phyloP scores from a whole-genome alignment of 2,888 invertebrate genomes.

The Hydriomena furcata region DNA sequence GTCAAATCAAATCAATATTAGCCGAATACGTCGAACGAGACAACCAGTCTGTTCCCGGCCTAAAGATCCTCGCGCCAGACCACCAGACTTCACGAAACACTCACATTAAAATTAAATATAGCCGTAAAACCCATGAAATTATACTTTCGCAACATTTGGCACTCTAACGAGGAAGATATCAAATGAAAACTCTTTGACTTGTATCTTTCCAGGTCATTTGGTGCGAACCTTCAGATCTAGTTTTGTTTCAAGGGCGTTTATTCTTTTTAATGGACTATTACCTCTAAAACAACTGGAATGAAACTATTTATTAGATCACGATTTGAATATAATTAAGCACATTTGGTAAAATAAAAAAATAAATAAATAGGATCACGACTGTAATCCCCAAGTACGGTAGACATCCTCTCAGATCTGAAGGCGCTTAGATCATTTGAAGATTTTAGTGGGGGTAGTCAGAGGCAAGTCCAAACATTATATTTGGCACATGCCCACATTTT shows the following conservation, averaged over 20 bases:
- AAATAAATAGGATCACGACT: no score
- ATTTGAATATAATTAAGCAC: no score
- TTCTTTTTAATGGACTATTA: slow-evolving; percentile 3
- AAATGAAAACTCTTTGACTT: slow-evolving; percentile 13
- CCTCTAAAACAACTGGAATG: background rate
- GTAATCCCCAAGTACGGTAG: no score
- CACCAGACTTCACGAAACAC: slow-evolving; percentile 39
- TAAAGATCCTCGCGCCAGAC: slow-evolving; percentile 35
- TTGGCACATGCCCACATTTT: no score
- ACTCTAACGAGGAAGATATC: slow-evolving; percentile 31
- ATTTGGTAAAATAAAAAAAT: no score
- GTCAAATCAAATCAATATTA: no score
- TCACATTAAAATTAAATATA: slow-evolving; percentile 36
- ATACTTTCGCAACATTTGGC: slow-evolving; percentile 36
- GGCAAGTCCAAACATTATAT: no score
- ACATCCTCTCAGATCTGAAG: no score
- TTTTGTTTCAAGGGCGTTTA: slow-evolving; percentile 9
- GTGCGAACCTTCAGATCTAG: slow-evolving; percentile 9
- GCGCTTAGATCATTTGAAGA: no score
- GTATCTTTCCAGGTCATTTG: slow-evolving; percentile 1
- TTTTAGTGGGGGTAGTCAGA: no score
- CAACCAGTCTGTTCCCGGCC: slow-evolving; percentile 5
- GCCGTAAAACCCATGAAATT: slow-evolving; percentile 38
- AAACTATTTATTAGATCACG: slow-evolving; percentile 30
- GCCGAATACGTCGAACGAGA: no score